These are phyloP conservation scores for Metopolophium dirhodum DNA, from an alignment of 1,140 invertebrate genomes.

Conservation along the genomic window DNA sequence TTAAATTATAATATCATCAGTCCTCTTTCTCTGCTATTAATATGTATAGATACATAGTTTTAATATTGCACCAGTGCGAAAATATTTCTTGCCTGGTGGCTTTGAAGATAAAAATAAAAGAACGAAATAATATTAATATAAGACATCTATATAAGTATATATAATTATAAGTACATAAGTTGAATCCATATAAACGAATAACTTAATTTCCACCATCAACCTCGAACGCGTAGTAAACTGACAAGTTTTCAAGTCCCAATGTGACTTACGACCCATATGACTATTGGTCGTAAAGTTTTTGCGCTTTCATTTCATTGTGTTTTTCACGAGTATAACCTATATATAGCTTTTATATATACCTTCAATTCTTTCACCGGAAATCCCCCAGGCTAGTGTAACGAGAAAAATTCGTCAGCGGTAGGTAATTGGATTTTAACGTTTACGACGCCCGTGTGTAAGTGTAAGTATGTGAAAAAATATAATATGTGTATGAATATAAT, in stretches of 20 bases:
- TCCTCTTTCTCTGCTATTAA: neutral
- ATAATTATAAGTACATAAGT: too few species aligned
- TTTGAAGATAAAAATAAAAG: neutral
- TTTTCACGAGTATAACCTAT: neutral
- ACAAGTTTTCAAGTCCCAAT: neutral
- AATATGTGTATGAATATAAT: neutral
- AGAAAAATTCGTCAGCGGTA: neutral
- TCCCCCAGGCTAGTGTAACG: neutral
- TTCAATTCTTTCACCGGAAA: neutral
- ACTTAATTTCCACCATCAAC: neutral
- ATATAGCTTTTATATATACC: neutral
- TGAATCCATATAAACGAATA: neutral
- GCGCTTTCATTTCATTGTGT: neutral
- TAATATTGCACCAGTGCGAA: neutral
- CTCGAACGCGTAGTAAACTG: neutral
- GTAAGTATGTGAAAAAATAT: neutral
- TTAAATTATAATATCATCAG: neutral
- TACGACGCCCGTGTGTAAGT: neutral
- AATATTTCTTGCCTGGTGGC: neutral
- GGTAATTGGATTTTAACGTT: constrained; percentile 32
- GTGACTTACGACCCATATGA: neutral
- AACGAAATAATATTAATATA: neutral
- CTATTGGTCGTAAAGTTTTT: neutral
- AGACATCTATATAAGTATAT: neutral
- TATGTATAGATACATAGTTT: too few species aligned